Percentiles rank a stretch among this genome's conserved stretches.
Conservation (phyloP, 2,888 invertebrate genomes). For the Colletes collaris region DNA sequence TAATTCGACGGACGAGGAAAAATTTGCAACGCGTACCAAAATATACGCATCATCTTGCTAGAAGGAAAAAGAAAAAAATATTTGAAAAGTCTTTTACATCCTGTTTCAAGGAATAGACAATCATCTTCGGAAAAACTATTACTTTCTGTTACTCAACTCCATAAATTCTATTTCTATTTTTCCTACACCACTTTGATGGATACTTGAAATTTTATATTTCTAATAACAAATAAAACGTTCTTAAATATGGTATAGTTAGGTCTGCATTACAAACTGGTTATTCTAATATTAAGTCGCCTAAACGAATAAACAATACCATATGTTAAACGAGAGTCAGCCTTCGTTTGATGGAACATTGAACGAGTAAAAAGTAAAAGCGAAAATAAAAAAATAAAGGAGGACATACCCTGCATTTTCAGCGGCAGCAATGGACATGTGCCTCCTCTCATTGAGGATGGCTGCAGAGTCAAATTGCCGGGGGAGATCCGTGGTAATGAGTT, state of each 20-base stretch:
- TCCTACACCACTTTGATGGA: too few species aligned
- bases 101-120: too few species aligned
- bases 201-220: too few species aligned
- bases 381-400: constrained; percentile 7
- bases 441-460: constrained; percentile 86
- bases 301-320: constrained; percentile 21
- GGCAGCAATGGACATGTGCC: constrained; percentile 87
- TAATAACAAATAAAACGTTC: too few species aligned
- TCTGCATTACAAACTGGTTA: too few species aligned
- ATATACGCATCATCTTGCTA: not conserved
- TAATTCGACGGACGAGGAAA: not conserved
- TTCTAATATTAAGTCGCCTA: not conserved
- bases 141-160: too few species aligned
- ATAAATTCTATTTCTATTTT: too few species aligned
- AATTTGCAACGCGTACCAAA: too few species aligned
- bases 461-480: constrained; percentile 84
- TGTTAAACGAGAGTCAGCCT: not conserved
- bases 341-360: not conserved
- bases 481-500: constrained; percentile 84
- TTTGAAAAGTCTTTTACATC: too few species aligned
- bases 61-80: too few species aligned
- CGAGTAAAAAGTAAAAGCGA: not conserved
- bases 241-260: too few species aligned
- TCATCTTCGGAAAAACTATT: too few species aligned
- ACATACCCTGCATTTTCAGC: constrained; percentile 87